phyloP scores from a whole-genome alignment of 2,113 vertebrate species.

The Cyanistes caeruleus region DNA sequence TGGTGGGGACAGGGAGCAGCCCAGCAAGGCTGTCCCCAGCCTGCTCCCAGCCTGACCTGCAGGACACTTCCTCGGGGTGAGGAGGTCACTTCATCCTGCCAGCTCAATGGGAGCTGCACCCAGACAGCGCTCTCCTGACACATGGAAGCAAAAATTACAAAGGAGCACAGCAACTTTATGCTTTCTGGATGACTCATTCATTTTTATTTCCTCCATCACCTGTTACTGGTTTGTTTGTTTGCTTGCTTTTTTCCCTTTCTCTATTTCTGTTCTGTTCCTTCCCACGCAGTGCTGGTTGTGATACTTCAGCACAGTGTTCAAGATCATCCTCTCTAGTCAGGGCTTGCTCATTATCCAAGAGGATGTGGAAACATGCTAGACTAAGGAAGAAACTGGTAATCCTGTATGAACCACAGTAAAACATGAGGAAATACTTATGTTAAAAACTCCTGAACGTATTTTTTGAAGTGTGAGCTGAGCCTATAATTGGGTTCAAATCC shows the following conservation, averaged over 20 bases:
- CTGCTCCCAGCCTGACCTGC: not conserved
- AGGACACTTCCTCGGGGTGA: not conserved
- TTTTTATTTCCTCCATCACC: not conserved
- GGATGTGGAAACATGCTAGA: not conserved
- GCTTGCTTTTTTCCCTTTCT: not conserved
- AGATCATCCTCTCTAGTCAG: not conserved
- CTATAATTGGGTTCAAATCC: not conserved
- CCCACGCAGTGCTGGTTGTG: not conserved
- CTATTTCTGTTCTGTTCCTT: not conserved
- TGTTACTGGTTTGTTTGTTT: not conserved
- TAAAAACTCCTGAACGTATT: not conserved
- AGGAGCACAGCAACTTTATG: not conserved
- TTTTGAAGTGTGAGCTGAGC: not conserved
- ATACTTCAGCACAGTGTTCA: not conserved
- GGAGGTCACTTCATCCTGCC: not conserved
- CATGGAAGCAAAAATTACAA: not conserved
- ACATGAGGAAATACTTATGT: not conserved
- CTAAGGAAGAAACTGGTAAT: not conserved
- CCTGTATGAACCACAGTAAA: not conserved
- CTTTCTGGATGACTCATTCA: not conserved
- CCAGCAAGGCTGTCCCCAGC: not conserved
- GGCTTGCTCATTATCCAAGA: not conserved
- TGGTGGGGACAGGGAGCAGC: not conserved
- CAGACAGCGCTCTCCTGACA: not conserved
- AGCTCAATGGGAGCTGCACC: not conserved